These are phyloP conservation scores for Tridacna crocea DNA, from an alignment of 2,888 invertebrate genomes.

Conservation along the genomic window DNA sequence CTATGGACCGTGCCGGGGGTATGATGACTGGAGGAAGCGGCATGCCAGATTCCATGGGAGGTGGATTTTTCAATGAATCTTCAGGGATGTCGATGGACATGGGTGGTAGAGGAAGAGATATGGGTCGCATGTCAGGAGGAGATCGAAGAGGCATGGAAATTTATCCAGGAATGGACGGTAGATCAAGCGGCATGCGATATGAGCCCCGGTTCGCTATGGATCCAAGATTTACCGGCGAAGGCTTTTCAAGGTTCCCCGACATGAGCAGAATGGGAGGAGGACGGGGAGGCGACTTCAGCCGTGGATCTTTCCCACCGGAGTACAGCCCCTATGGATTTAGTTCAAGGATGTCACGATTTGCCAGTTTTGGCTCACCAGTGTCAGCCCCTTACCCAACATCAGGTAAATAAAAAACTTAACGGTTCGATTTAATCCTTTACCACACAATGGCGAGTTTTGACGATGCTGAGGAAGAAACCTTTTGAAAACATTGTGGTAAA, in stretches of 20 bases:
- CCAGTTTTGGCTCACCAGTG: constrained; percentile 1
- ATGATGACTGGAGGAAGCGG: not conserved
- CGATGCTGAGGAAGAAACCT: too few relatives aligned
- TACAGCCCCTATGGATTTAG: constrained; percentile 9
- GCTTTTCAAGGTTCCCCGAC: not conserved
- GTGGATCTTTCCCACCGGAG: not conserved
- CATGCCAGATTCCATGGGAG: not conserved
- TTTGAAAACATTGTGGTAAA: too few relatives aligned
- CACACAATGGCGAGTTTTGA: too few relatives aligned
- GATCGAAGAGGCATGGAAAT: not conserved
- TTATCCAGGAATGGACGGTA: not conserved
- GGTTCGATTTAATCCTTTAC: too few relatives aligned
- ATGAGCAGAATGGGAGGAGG: not conserved
- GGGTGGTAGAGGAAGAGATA: not conserved
- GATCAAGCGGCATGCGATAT: not conserved
- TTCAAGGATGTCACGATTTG: constrained; percentile 25
- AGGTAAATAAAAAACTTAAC: too few relatives aligned
- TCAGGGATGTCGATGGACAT: not conserved
- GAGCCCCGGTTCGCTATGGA: not conserved
- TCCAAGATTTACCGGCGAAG: not conserved
- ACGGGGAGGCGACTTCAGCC: not conserved
- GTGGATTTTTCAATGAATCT: not conserved
- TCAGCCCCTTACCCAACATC: too few relatives aligned
- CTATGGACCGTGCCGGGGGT: not conserved
- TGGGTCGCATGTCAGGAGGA: not conserved